Base-by-base conservation (phyloP, 2,888 invertebrate genomes). In the Steinernema hermaphroditum region DNA sequence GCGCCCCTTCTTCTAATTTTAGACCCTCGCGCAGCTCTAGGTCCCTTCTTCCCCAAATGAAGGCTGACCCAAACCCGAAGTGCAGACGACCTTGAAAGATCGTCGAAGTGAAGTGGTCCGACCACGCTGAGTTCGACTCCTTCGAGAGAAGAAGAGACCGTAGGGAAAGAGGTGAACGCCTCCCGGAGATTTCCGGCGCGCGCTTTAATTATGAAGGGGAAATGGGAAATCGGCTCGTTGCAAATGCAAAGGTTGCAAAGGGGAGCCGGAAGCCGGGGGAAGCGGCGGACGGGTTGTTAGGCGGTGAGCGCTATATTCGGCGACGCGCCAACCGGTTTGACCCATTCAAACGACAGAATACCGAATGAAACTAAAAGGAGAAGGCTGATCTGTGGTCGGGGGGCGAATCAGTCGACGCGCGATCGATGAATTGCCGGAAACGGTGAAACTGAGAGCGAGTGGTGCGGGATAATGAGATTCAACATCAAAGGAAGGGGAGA, bases 321-420 rank as follows among this genome's bases (percentile, higher is more conserved):
- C 29, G 62, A 29, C 27, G 22, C 62, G 62, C 27, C 62, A 32
- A 62, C 62, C 62, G 62, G 62, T 62, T 62, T 62, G 62, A 16
- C 27, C 54, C 62, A 32, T 32, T 62, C 16, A 32, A 62, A 19
- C 62, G 62, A 19, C 32, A 27, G 29, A 62, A 1, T 32, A 19
- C 32, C n/a, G 29, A 32, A 2, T 54, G 54, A 54, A 54, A 54
- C 54, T 12, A 62, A 62, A 62, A 32, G 9, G 32, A 32, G 16
- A 27, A 29, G 62, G 37, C 37, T 2, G 62, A 62, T 29, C 62
- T 29, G 14, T 29, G 62, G 29, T 62, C 62, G 29, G 12, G 54
- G 24, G 29, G 29, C 6, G 37, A 32, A 29, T 16, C 4, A 22
- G 19, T 2, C 19, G 54, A 24, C 22, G 54, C 4, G 54, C 9